A percentile compares a stretch with the other conserved stretches of the same genome.
These are phyloP conservation scores for Hiodon tergisus DNA, from an alignment of 2,113 vertebrate species.

Conservation along the genomic window DNA sequence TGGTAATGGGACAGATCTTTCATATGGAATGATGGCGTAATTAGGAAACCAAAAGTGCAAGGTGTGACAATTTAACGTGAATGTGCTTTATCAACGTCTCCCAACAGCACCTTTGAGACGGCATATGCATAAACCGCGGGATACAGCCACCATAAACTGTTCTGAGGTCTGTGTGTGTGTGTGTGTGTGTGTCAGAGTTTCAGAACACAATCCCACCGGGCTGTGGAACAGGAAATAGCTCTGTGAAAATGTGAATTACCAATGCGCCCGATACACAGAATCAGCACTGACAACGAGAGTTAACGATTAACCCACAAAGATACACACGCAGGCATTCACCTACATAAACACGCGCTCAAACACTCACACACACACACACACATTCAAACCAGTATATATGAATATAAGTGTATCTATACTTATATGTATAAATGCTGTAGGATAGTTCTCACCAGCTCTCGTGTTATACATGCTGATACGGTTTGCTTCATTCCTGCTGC, in stretches of 20 bases:
- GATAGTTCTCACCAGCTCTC: too few relatives aligned
- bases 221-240: neutral
- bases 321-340: too few relatives aligned
- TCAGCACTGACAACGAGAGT: too few relatives aligned
- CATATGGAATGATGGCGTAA: constrained; percentile 70
- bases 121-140: constrained; percentile 42
- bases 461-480: too few relatives aligned
- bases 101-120: constrained; percentile 65
- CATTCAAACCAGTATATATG: neutral
- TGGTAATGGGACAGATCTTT: constrained; percentile 72
- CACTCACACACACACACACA: too few relatives aligned
- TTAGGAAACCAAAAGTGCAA: constrained; percentile 77
- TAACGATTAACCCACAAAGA: too few relatives aligned
- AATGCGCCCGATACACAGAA: too few relatives aligned
- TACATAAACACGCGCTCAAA: too few relatives aligned
- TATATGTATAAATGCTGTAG: neutral
- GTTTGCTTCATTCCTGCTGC: neutral
- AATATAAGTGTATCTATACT: neutral
- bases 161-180: neutral
- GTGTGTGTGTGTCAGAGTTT: neutral
- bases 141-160: neutral
- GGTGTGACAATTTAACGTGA: constrained; percentile 72
- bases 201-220: neutral
- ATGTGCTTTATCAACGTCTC: constrained; percentile 73
- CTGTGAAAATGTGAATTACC: neutral